Evolutionary conservation across 2,888 invertebrate genomes (phyloP).

Genomic region (Hetaerina titia): DNA sequence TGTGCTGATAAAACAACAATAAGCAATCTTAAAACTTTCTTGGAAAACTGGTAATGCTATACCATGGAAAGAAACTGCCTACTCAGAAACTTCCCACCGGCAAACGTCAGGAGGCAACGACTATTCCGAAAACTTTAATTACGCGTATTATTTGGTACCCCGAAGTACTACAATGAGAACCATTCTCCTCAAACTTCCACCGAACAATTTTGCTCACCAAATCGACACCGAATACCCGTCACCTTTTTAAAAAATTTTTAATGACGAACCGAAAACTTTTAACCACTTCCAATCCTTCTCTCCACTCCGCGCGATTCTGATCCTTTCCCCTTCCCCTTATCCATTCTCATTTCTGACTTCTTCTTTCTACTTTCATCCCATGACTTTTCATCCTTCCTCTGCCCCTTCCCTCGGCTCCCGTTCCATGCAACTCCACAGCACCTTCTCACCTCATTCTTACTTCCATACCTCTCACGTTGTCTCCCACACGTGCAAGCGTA

Average conservation of each 20-base stretch:
- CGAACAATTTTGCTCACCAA: neutral
- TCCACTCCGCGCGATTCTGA: neutral
- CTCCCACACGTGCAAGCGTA: neutral
- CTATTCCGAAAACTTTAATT: neutral
- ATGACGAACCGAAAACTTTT: neutral
- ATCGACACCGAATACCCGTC: neutral
- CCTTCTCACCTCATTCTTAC: neutral
- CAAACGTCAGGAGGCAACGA: neutral
- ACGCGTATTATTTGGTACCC: neutral
- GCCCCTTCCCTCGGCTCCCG: neutral
- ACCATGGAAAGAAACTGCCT: neutral
- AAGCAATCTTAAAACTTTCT: neutral
- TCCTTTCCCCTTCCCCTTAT: neutral
- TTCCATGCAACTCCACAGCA: constrained; percentile 29
- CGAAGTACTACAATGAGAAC: neutral
- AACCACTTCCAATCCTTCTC: neutral
- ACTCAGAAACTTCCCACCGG: neutral
- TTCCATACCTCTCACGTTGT: neutral
- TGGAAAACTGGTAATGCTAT: neutral
- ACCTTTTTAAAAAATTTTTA: neutral
- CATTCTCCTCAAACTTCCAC: constrained; percentile 1
- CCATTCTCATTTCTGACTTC: neutral
- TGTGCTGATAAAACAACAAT: neutral
- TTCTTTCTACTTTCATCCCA: neutral
- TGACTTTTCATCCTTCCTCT: neutral